These are phyloP conservation scores for Sebastes itinus DNA, from an alignment of 2,797 vertebrate species.

Conservation along the genomic window DNA sequence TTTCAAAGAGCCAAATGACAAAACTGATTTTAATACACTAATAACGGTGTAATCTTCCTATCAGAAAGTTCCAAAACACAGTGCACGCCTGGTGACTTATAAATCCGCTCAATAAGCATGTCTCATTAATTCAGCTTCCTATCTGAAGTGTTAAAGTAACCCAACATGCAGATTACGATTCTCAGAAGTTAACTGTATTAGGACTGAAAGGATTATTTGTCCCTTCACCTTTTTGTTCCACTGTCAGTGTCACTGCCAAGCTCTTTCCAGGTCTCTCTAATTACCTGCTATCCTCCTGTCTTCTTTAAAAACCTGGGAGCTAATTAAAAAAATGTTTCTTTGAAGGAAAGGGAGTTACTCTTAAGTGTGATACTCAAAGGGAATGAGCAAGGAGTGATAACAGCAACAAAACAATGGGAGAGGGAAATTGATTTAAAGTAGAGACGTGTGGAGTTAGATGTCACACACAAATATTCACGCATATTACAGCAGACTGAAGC, in stretches of 20 bases:
- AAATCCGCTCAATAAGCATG: constrained; percentile 37
- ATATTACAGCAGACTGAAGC: not conserved
- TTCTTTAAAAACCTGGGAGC: constrained; percentile 1
- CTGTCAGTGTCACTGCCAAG: constrained; percentile 12
- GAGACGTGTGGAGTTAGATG: not conserved
- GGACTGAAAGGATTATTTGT: constrained; percentile 32
- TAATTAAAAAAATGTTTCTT: constrained; percentile 11
- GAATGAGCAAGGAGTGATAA: not conserved
- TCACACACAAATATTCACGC: not conserved
- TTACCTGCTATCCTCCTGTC: constrained; percentile 17
- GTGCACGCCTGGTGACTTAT: constrained; percentile 39
- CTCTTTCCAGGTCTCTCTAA: constrained; percentile 32
- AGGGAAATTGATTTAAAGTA: not conserved
- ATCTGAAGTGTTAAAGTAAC: constrained; percentile 53
- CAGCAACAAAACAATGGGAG: not conserved
- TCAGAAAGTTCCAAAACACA: constrained; percentile 69
- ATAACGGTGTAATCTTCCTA: constrained; percentile 70
- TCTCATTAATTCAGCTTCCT: constrained; percentile 40
- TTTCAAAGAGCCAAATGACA: constrained; percentile 61
- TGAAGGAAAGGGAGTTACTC: not conserved
- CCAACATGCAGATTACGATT: constrained; percentile 36
- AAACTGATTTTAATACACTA: constrained; percentile 66
- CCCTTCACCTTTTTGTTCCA: constrained; percentile 33
- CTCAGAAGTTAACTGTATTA: constrained; percentile 45
- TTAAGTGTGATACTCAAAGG: constrained; percentile 3